These are phyloP conservation scores for Narcine bancroftii DNA, from an alignment of 2,113 vertebrate species.

Conservation along the genomic window DNA sequence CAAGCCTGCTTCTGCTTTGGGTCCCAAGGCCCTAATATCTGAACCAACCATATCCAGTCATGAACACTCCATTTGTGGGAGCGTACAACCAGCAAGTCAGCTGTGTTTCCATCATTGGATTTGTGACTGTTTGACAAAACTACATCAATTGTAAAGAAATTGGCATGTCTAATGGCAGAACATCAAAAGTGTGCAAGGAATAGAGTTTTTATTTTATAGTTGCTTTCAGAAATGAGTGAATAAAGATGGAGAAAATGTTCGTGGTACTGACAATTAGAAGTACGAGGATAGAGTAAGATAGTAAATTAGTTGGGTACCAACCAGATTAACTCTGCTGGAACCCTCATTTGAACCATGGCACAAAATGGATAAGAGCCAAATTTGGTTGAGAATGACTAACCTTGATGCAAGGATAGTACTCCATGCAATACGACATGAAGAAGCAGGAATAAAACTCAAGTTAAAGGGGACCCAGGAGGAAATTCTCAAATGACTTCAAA, in stretches of 20 bases:
- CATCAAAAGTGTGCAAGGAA: too few relatives aligned
- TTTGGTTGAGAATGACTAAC: background rate
- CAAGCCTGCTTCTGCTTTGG: too few relatives aligned
- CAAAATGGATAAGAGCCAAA: background rate
- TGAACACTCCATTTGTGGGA: too few relatives aligned
- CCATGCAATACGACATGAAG: background rate
- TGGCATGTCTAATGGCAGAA: too few relatives aligned
- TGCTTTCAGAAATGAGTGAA: background rate
- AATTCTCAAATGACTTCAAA: background rate
- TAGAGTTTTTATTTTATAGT: background rate
- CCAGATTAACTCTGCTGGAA: background rate
- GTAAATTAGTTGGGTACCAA: background rate
- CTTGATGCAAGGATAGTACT: background rate
- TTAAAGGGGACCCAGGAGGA: background rate
- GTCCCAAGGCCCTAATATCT: too few relatives aligned
- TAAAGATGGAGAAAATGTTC: background rate
- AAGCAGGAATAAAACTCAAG: background rate
- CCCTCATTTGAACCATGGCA: background rate
- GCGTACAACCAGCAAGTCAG: too few relatives aligned
- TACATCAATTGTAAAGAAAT: too few relatives aligned
- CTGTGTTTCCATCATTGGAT: too few relatives aligned
- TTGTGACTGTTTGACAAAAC: too few relatives aligned
- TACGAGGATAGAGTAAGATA: background rate
- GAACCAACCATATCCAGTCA: too few relatives aligned
- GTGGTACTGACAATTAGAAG: background rate